Evolutionary conservation across 2,797 vertebrate genomes (phyloP), one percentile per base, ranked within the genome.

Genomic region (Coendou prehensilis): DNA sequence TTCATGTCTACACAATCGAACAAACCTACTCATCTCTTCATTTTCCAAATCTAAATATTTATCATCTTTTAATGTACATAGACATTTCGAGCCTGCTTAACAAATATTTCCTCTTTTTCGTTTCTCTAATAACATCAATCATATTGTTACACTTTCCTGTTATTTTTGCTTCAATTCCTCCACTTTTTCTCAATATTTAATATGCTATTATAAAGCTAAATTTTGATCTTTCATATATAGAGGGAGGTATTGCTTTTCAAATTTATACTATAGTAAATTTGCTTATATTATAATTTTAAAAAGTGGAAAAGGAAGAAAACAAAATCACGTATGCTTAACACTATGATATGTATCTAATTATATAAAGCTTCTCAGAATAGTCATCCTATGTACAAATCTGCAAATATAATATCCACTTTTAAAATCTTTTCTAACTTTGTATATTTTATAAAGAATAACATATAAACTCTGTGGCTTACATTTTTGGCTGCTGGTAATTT

Each of bases 11-110:
- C 6, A 84, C 7, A 89, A 73, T 91, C 56, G 28, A 87, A 67
- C 22, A 76, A 96, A 94, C 6, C 3, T 81, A 93, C 5, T 75
- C 73, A 94, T 87, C 26, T 76, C 14, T 41, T 86, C 50, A 80
- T 92, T 93, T 87, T 57, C 63, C 50, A 93, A 78, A 76, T 71
- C 45, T 91, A 93, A 92, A 83, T 95, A 91, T 87, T 61, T 95
- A 93, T 91, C 75, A 80, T 81, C 8, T 88, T 33, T 93, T 63
- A 95, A 79, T 17, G 67, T 50, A 75, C 17, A 69, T 9, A 76
- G 6, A 67, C 7, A 80, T 80, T 90, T 93, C 13, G 17, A 93
- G 81, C 18, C 37, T 90, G 26, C 18, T 75, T 93, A 89, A 52
- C 37, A 86, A 78, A 61, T 64, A 87, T 80, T 92, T 82, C n/a